phyloP scores from a whole-genome alignment of 2,113 vertebrate species.

The Microtus richardsoni region DNA sequence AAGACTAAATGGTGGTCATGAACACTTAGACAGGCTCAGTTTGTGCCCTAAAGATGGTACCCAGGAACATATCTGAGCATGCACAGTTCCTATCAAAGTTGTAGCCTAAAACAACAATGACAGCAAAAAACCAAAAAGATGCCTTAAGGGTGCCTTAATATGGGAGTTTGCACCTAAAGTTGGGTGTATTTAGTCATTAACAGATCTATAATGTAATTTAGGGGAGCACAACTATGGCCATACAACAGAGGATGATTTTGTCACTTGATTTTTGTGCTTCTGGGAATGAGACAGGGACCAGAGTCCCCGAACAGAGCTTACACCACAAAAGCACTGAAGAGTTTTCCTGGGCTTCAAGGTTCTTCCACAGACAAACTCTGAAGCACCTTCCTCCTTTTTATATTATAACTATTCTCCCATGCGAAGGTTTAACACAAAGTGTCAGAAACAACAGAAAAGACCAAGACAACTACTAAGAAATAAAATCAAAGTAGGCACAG shows the following conservation, averaged over 20 bases:
- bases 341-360: neutral
- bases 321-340: neutral
- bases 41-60: neutral
- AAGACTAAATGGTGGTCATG: neutral
- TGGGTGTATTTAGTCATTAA: neutral
- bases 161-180: neutral
- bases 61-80: neutral
- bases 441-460: neutral
- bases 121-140: neutral
- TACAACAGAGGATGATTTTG: accelerated
- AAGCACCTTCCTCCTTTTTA: neutral
- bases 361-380: neutral
- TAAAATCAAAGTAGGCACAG: neutral
- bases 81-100: neutral
- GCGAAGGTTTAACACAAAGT: neutral
- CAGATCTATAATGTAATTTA: neutral
- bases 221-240: neutral
- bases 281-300: neutral
- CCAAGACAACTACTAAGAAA: neutral
- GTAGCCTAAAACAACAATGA: neutral
- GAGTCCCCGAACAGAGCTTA: neutral
- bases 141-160: neutral
- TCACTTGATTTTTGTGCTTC: neutral
- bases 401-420: neutral
- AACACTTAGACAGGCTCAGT: neutral